Evolutionary conservation across 1,140 invertebrate genomes (phyloP), one percentile per base, ranked within the genome.

Genomic region (Scaptomyza hsui): DNA sequence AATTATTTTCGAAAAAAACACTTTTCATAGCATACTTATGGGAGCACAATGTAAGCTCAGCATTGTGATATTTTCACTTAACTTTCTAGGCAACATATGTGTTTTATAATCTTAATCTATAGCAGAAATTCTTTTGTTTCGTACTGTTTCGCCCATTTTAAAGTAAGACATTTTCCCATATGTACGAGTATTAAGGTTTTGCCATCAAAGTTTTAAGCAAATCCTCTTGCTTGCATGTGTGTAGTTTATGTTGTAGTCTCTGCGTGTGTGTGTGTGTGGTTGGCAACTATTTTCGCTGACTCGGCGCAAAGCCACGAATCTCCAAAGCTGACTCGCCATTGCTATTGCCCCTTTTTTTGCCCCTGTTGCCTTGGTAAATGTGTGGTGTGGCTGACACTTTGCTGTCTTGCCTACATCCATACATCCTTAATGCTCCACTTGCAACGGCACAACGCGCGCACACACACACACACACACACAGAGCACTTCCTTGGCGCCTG

Each of bases 211-310:
- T 61, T 37, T 51, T 59, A 13, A n/a, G 4, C 13, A 42, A 44
- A 29, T 44, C 39, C 44, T 37, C 35, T 9, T 5, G 3, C 7
- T 19, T 15, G 37, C 12, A 19, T 60, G 26, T 24, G 21, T 21
- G 13, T 13, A 16, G 26, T 29, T 29, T 29, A 29, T 29, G 26
- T 29, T 29, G 7, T 29, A 29, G 24, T 24, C 24, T 24, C 29
- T 13, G 3, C 0, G 9, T 41, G 21, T 12, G 32, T 41, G 19
- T 35, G 39, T 16, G 45, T 68, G 32, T 37, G 32, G 32, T n/a
- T 64, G 63, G 56, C 26, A 78, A 80, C 77, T 79, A 67, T 64
- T 71, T 75, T 47, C 16, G 72, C 69, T 75, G 69, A 72, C 48
- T 67, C 56, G 57, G 32, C 55, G 15, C 48, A 39, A 29, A 26